Conservation (phyloP, 2,888 invertebrate genomes). For the Tetropium fuscum region DNA sequence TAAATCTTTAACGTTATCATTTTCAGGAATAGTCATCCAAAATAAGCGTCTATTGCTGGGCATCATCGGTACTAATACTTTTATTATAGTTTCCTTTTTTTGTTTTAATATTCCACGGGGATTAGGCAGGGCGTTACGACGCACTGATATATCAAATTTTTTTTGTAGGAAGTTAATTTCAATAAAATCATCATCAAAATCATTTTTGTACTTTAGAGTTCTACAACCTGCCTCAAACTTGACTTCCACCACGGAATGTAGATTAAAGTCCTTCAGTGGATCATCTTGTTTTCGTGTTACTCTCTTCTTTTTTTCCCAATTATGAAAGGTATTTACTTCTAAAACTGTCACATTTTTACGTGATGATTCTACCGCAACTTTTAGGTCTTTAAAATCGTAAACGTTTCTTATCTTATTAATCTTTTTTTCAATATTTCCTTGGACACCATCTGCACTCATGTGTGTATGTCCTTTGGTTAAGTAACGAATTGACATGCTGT, state of each 20-base stretch:
- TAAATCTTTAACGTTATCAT: no score
- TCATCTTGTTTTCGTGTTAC: neutral
- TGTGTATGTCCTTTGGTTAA: constrained; percentile 36
- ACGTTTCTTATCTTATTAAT: constrained; percentile 4
- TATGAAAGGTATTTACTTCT: neutral
- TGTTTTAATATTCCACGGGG: neutral
- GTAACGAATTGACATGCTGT: constrained; percentile 26
- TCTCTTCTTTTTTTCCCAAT: constrained; percentile 4
- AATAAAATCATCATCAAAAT: neutral
- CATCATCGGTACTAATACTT: neutral
- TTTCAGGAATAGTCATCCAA: neutral
- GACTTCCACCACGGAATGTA: neutral
- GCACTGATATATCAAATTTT: neutral
- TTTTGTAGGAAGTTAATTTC: neutral
- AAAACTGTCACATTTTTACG: constrained; percentile 1
- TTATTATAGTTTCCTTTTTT: neutral
- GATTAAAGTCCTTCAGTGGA: neutral
- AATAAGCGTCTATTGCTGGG: neutral
- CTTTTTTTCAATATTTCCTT: constrained; percentile 23
- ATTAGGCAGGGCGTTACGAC: neutral
- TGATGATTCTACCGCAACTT: constrained; percentile 1
- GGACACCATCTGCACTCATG: constrained; percentile 25
- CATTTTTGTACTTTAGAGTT: neutral
- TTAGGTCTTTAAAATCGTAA: constrained; percentile 9
- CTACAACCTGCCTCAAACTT: neutral